These are phyloP conservation scores for Gadopsis bispinosus DNA, from an alignment of 2,797 vertebrate species.

Conservation along the genomic window DNA sequence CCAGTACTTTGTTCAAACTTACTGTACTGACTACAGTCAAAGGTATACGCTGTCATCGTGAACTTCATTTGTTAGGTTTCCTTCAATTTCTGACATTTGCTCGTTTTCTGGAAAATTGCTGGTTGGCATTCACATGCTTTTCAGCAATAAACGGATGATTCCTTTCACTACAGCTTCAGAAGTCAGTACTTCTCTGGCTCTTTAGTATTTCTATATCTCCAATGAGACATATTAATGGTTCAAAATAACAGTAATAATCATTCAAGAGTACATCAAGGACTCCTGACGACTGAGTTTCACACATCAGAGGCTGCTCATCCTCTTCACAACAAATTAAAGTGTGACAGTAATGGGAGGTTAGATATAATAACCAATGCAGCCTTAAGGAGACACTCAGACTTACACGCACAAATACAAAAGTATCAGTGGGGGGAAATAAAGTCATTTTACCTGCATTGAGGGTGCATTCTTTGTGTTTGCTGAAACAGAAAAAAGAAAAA, in stretches of 20 bases:
- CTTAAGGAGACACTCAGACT: neutral
- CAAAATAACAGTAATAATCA: neutral
- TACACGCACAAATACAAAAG: neutral
- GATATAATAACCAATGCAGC: neutral
- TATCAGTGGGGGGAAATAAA: neutral
- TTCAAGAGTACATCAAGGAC: neutral
- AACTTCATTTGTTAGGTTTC: neutral
- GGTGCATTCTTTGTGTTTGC: constrained; percentile 92
- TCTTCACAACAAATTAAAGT: constrained; percentile 18
- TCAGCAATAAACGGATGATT: neutral
- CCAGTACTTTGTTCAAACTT: neutral
- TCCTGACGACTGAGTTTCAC: constrained; percentile 9
- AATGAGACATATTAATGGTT: constrained; percentile 6
- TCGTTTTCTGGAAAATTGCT: neutral
- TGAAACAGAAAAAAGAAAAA: constrained; percentile 73
- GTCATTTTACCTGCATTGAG: constrained; percentile 87
- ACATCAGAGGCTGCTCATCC: constrained; percentile 31
- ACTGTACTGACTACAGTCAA: neutral
- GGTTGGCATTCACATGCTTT: neutral
- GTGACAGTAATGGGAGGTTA: neutral
- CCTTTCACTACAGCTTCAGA: neutral
- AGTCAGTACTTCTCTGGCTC: neutral
- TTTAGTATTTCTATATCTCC: constrained; percentile 1
- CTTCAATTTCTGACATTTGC: neutral
- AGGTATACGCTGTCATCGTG: neutral